Base-by-base conservation (phyloP, 2,113 vertebrate genomes). In the Neotoma lepida region DNA sequence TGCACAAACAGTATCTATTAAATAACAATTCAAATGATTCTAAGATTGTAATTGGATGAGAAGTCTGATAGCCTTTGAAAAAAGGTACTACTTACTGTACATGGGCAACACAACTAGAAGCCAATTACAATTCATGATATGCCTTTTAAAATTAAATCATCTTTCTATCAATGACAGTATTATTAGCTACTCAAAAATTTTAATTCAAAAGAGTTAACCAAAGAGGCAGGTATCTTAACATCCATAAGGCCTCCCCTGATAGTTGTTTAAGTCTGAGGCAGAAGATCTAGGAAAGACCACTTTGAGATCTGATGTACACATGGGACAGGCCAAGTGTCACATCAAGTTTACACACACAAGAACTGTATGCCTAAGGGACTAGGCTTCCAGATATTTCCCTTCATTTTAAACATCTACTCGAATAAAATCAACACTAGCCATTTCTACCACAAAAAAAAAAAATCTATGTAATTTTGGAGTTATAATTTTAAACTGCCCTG, bases 401-500 rank as follows among this genome's bases (percentile, higher is more conserved):
- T 82, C 54, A 88, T 86, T 85, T 80, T 54, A 81, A 81, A 90
- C 77, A 87, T 8, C 63, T n/a, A 78, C 49, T 14, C 46, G 81
- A 93, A 71, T 82, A 94, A 94, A 93, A 93, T 77, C 54, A 94
- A 30, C 35, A 91, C 66, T 26, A 86, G 46, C 12, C 20, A 51
- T 92, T 54, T 70, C 64, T 94, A 46, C 70, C 73, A 93, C 30
- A 70, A 78, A 89, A 26, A 13, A 71, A 70, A 78, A 89, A 26
- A 13, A 71, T 86, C 76, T 58, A 91, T 18, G 89, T 28, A 51
- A 91, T 12, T 77, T 87, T 54, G 95, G 91, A 89, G 51, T 35
- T 63, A 68, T 82, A 39, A 88, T 89, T 97, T 80, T 44, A 84
- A 86, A 82, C 28, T 87, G 58, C 10, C 17, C 93, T 94, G 89